phyloP scores from a whole-genome alignment of 2,888 invertebrate species.

The Lasioglossum leucozonium region DNA sequence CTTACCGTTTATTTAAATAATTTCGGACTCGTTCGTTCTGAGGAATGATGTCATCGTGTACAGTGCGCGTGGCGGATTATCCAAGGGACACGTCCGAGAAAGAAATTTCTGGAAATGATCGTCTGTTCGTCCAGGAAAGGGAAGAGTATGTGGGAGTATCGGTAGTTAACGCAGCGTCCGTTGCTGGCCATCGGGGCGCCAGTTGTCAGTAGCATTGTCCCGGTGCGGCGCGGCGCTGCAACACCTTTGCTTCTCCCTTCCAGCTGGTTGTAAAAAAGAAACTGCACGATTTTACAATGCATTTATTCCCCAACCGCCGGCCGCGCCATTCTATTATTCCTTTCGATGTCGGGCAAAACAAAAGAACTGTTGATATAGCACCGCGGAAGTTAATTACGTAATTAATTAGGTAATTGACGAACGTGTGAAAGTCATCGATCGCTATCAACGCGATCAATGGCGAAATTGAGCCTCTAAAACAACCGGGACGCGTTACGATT shows the following conservation, averaged over 20 bases:
- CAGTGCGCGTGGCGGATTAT: background rate
- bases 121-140: conserved; percentile 6
- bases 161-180: conserved; percentile 67
- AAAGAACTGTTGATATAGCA: background rate
- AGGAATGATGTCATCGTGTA: background rate
- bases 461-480: background rate
- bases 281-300: background rate
- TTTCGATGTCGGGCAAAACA: background rate
- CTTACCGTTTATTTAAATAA: background rate
- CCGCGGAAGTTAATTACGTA: conserved; percentile 20
- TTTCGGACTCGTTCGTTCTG: background rate
- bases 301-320: background rate
- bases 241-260: background rate
- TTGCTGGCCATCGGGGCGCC: conserved; percentile 74
- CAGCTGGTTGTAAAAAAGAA: background rate
- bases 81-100: background rate
- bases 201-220: conserved; percentile 74
- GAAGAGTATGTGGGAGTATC: conserved; percentile 1
- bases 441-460: conserved; percentile 1
- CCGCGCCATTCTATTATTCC: background rate
- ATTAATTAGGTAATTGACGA: conserved; percentile 10
- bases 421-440: conserved; percentile 19
- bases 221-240: background rate
- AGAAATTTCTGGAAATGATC: background rate
- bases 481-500: background rate